phyloP scores from a whole-genome alignment of 2,888 invertebrate species.

The Ennomos quercinarius region DNA sequence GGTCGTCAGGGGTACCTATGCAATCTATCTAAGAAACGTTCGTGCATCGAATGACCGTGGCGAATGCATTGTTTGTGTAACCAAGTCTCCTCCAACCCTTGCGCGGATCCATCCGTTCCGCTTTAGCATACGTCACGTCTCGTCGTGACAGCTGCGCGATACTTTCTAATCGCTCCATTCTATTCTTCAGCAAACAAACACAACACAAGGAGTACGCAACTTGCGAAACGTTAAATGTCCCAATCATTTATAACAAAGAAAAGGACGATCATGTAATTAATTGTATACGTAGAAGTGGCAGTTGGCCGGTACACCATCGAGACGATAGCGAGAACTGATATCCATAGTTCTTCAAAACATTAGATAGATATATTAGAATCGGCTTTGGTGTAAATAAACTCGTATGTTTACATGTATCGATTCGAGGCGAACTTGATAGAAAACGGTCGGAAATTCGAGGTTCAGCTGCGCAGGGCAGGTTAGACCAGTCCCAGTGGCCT shows the following conservation, averaged over 20 bases:
- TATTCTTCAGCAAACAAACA: slow-evolving; percentile 67
- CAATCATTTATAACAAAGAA: slow-evolving; percentile 70
- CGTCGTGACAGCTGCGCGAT: slow-evolving; percentile 79
- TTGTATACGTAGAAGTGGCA: slow-evolving; percentile 56
- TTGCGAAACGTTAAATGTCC: slow-evolving; percentile 74
- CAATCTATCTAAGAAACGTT: slow-evolving; percentile 60
- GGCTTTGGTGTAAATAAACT: slow-evolving; percentile 56
- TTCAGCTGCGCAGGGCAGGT: slow-evolving; percentile 82
- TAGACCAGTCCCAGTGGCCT: slow-evolving; percentile 85
- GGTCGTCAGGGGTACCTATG: slow-evolving; percentile 26
- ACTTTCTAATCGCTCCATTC: slow-evolving; percentile 82
- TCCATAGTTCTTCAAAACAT: slow-evolving; percentile 40
- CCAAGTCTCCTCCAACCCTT: slow-evolving; percentile 76
- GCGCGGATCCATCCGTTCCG: slow-evolving; percentile 76
- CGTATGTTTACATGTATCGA: slow-evolving; percentile 59
- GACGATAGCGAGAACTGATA: slow-evolving; percentile 52
- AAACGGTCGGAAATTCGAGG: slow-evolving; percentile 81
- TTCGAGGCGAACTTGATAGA: slow-evolving; percentile 74
- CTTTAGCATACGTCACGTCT: slow-evolving; percentile 79
- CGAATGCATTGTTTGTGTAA: slow-evolving; percentile 78
- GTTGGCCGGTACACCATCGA: slow-evolving; percentile 56
- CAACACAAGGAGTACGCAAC: slow-evolving; percentile 71
- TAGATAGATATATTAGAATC: slow-evolving; percentile 36
- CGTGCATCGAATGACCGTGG: slow-evolving; percentile 65
- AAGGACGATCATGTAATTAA: slow-evolving; percentile 73